Evolutionary conservation across 37 sponge, comb jelly and placozoan species (phyloP), one percentile per base, ranked within the genome.

Genomic region (Halichondria panicea): DNA sequence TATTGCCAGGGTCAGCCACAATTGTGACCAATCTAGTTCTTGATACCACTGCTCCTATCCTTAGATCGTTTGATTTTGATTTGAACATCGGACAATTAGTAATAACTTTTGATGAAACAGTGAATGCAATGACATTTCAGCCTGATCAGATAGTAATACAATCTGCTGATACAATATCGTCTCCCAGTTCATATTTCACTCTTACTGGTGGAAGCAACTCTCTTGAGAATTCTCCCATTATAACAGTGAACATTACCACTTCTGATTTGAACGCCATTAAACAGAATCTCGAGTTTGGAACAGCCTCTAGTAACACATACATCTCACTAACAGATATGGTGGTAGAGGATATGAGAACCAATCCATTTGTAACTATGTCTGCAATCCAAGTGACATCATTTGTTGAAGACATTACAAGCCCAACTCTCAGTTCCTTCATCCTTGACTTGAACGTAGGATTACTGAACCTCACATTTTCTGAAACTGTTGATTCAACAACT

Each of bases 71-170:
- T 45, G 44, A 68, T 38, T 59, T 93, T 38, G 94, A 93, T 48
- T 37, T 93, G 56, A 82, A 93, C 55, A 31, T 58, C 25, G 94
- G 94, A 13, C 27, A 63, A 44, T 19, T 93, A 0, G 1, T 13
- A 11, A 59, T 93, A 5, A 93, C 94, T 1, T 93, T 93, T 72
- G 90, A 89, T 70, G 94, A 93, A 58, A 79, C 87, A 40, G 83
- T 93, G 0, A 82, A 89, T 63, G 83, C 83, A 11, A 36, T 78
- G 25, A 86, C 84, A 27, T 85, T 93, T 50, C 39, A 78, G 27
- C 76, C 90, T 7, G 11, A 43, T 39, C 64, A 55, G 60, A 54
- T 93, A 53, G 60, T 54, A 38, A 37, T 93, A 33, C 84, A 79
- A 34, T 38, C 58, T 22, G 68, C 52, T 66, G 55, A 19, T 40